Evolutionary conservation across 2,113 vertebrate genomes (phyloP).

Genomic region (Rhombomys opimus): DNA sequence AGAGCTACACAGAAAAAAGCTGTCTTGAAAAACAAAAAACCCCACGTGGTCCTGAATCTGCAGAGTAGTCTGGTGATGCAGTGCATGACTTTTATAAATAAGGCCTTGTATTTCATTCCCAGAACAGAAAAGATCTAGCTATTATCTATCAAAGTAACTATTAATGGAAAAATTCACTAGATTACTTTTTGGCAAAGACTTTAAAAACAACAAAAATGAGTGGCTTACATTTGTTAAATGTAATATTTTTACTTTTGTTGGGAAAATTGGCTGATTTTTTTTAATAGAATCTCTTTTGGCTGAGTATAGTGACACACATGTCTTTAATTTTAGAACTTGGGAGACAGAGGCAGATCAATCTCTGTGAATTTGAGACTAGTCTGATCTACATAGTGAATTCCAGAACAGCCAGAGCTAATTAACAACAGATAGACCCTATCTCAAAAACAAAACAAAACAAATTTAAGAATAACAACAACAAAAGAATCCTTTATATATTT

Average conservation of each 20-base stretch:
- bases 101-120: not conserved
- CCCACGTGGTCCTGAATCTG: not conserved
- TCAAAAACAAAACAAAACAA: not conserved
- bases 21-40: too few species aligned
- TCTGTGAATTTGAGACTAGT: not conserved
- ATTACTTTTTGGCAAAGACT: not conserved
- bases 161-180: not conserved
- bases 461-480: not conserved
- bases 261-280: slow-evolving; percentile 3
- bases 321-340: not conserved
- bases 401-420: not conserved
- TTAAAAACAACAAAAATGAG: not conserved
- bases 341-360: not conserved
- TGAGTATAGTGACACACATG: not conserved
- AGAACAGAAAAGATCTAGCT: not conserved
- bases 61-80: not conserved
- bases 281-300: not conserved
- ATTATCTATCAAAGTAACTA: not conserved
- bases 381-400: not conserved
- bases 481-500: slow-evolving; percentile 35
- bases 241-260: not conserved
- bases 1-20: not conserved
- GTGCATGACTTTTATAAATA: not conserved
- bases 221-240: not conserved
- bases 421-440: not conserved